Evolutionary conservation across 2,888 invertebrate species (phyloP).

Genomic region (Schizotus pectinicornis): DNA sequence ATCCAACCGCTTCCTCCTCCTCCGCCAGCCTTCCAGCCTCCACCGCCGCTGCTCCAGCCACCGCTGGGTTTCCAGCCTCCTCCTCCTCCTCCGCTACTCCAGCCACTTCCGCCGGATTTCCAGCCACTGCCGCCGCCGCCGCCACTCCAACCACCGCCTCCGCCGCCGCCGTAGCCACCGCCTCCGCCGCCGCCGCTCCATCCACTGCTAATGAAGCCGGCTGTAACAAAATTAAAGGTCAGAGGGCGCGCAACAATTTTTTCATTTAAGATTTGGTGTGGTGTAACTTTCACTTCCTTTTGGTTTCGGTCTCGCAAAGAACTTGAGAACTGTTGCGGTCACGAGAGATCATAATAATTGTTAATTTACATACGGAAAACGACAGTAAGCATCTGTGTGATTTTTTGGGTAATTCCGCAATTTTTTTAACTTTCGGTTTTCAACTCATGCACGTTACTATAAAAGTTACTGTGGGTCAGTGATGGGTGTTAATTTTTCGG

Average conservation of each 20-base stretch:
- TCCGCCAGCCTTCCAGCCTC: slow-evolving; percentile 32
- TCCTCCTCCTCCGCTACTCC: slow-evolving; percentile 5
- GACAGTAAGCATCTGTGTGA: not conserved
- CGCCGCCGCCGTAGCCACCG: slow-evolving; percentile 14
- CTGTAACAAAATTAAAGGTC: slow-evolving; percentile 20
- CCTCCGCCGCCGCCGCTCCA: slow-evolving; percentile 28
- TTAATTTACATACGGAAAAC: too few species aligned
- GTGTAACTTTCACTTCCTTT: slow-evolving; percentile 9
- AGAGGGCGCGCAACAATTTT: slow-evolving; percentile 2
- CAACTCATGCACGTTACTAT: not conserved
- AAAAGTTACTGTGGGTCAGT: not conserved
- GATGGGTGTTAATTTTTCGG: not conserved
- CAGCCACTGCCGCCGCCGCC: slow-evolving; percentile 25
- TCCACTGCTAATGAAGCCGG: slow-evolving; percentile 30
- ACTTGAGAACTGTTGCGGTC: not conserved
- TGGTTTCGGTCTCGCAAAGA: too few species aligned
- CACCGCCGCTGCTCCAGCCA: slow-evolving; percentile 11
- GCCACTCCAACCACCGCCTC: slow-evolving; percentile 2
- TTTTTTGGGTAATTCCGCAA: not conserved
- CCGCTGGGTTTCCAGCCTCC: slow-evolving; percentile 6
- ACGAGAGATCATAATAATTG: not conserved
- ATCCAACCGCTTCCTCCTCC: slow-evolving; percentile 15
- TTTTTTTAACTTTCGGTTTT: not conserved
- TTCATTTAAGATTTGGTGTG: slow-evolving; percentile 1
- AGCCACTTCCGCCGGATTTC: slow-evolving; percentile 30